These are phyloP conservation scores for Anguilla japonica DNA, from an alignment of 2,113 vertebrate genomes.

Conservation along the genomic window DNA sequence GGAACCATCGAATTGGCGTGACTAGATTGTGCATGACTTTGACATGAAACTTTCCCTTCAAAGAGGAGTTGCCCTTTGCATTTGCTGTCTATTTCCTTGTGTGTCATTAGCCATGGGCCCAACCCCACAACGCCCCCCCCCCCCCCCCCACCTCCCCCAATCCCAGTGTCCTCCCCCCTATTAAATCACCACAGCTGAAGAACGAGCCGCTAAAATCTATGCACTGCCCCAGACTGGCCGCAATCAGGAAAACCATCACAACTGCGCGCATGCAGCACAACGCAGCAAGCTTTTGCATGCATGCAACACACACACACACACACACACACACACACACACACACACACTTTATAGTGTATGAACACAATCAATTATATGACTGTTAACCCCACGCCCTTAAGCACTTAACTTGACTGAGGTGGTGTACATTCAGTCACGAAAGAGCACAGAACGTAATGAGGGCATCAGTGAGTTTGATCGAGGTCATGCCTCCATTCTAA, in stretches of 20 bases:
- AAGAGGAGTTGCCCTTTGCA: slow-evolving; percentile 64
- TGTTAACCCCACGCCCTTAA: slow-evolving; percentile 64
- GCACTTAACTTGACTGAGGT: slow-evolving; percentile 48
- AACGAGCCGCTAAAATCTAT: slow-evolving; percentile 63
- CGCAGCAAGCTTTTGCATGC: no score
- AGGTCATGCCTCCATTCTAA: not conserved
- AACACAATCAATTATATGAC: slow-evolving; percentile 51
- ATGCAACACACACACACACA: not conserved
- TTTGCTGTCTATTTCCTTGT: slow-evolving; percentile 86
- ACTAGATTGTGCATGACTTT: slow-evolving; percentile 66
- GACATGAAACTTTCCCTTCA: slow-evolving; percentile 76
- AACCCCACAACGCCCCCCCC: no score
- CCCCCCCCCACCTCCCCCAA: no score
- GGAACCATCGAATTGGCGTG: slow-evolving; percentile 39
- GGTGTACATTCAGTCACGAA: not conserved
- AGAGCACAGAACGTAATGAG: not conserved
- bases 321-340: not conserved
- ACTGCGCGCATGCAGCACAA: no score
- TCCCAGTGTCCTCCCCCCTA: slow-evolving; percentile 36
- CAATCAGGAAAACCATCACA: not conserved
- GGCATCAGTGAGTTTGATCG: not conserved
- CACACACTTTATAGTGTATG: not conserved
- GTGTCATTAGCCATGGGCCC: slow-evolving; percentile 66
- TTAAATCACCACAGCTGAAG: slow-evolving; percentile 48
- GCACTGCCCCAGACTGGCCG: slow-evolving; percentile 42